phyloP scores from a whole-genome alignment of 2,113 vertebrate species.

The Falco punctatus region DNA sequence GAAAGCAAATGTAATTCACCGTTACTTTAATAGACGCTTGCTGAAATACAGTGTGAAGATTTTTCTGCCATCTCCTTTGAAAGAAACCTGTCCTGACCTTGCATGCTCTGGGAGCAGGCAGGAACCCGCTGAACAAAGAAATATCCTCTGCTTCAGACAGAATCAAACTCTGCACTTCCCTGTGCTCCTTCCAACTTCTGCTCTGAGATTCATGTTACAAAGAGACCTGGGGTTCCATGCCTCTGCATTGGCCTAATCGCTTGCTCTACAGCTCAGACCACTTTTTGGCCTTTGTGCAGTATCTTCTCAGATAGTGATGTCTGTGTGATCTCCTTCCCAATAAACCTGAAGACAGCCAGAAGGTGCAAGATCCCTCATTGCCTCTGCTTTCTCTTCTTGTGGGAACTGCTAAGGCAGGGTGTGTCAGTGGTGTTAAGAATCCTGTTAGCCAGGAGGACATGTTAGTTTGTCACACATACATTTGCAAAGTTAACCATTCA shows the following conservation, averaged over 20 bases:
- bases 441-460: background rate
- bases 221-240: background rate
- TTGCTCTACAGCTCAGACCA: background rate
- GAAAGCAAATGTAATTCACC: background rate
- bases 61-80: background rate
- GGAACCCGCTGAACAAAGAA: background rate
- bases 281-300: background rate
- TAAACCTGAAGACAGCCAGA: background rate
- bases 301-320: background rate
- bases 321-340: background rate
- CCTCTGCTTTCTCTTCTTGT: background rate
- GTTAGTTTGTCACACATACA: background rate
- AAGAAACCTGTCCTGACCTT: conserved; percentile 1
- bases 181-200: background rate
- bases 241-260: background rate
- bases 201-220: background rate
- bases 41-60: background rate
- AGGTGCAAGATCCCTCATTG: background rate
- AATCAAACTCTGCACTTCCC: background rate
- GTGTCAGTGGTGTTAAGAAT: background rate
- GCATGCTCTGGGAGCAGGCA: background rate
- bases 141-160: background rate
- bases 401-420: background rate
- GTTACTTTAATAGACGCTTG: background rate
- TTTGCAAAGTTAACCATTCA: background rate